A percentile compares a stretch with the other conserved stretches of the same genome.
Evolutionary conservation across 2,797 vertebrate species (phyloP).

Genomic region (Ptychobarbus kaznakovi): DNA sequence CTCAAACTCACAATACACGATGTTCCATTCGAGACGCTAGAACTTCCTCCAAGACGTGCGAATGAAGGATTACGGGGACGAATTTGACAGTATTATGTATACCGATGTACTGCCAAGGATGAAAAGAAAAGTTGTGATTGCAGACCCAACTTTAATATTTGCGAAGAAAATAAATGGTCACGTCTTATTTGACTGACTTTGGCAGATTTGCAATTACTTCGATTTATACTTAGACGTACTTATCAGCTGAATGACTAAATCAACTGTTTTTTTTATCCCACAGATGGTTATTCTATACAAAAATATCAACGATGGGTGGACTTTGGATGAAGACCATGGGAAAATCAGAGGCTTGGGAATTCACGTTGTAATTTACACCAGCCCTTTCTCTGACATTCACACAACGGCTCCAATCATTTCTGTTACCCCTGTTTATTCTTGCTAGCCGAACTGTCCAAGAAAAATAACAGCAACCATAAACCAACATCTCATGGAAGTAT

Average conservation of each 20-base stretch:
- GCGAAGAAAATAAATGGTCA: slow-evolving; percentile 5
- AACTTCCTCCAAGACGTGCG: slow-evolving; percentile 1
- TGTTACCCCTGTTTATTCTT: slow-evolving; percentile 31
- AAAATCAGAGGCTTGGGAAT: slow-evolving; percentile 44
- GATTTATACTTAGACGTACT: slow-evolving; percentile 15
- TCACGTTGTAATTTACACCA: slow-evolving; percentile 50
- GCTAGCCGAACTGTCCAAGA: slow-evolving; percentile 36
- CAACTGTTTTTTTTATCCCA: slow-evolving; percentile 20
- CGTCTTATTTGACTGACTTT: slow-evolving; percentile 35
- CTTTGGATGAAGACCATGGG: slow-evolving; percentile 45
- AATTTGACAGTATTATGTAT: neutral
- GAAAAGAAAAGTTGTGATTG: neutral
- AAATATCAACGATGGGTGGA: slow-evolving; percentile 39
- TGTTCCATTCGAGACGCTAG: neutral
- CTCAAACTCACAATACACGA: neutral
- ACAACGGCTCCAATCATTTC: slow-evolving; percentile 19
- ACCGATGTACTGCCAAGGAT: neutral
- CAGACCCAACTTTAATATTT: slow-evolving; percentile 1
- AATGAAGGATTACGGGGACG: slow-evolving; percentile 18
- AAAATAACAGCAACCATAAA: slow-evolving; percentile 34
- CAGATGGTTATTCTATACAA: slow-evolving; percentile 45
- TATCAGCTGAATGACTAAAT: slow-evolving; percentile 34
- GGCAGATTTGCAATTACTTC: slow-evolving; percentile 27
- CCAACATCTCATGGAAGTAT: slow-evolving; percentile 39
- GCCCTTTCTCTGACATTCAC: slow-evolving; percentile 33